Evolutionary conservation across 2,113 vertebrate genomes (phyloP), one percentile per base, ranked within the genome.

Genomic region (Malurus alboscapulatus): DNA sequence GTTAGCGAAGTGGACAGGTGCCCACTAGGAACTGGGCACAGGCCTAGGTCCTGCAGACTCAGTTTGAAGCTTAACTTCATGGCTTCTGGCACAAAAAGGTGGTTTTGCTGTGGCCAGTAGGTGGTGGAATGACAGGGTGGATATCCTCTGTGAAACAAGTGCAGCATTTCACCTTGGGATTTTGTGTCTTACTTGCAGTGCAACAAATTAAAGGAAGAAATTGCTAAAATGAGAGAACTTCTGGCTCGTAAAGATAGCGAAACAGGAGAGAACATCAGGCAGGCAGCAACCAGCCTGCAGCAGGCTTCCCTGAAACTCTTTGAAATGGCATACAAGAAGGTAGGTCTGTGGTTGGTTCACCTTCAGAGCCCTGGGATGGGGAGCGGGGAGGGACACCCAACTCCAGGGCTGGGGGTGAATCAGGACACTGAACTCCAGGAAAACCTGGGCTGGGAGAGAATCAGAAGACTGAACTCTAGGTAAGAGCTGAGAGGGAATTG

Each of bases 281-380:
- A 99, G 95, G 98, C 99, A 8, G 98, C 99, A 79, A 98, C 97
- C 69, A 98, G 90, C 85, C 98, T 99, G 80, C 99, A 99, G 96
- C 99, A 99, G 85, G 98, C 99, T 1, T 99, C 99, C 34, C 91
- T 99, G 79, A 99, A 99, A n/a, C 99, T 99, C 77, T 99, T 99
- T 19, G 99, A 99, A 94, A 98, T 99, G 98, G 99, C 99, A 38
- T 99, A 99, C 97, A 99, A 99, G 97, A 99, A 99, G 99, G 99
- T 99, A 94, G 51, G 96, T 83, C 29, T 5, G 1, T 1, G 3
- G 30, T 27, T 45, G 44, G 1, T 38, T 48, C 40, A 14, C 2
- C 14, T n/a, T 50, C 38, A 6, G 10, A 12, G 44, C 10, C 8
- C 34, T 77, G 0, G 1, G 17, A 2, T 29, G 29, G 32, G 50